phyloP scores from a whole-genome alignment of 2,797 vertebrate genomes.

The Triplophysa yarkandensis region DNA sequence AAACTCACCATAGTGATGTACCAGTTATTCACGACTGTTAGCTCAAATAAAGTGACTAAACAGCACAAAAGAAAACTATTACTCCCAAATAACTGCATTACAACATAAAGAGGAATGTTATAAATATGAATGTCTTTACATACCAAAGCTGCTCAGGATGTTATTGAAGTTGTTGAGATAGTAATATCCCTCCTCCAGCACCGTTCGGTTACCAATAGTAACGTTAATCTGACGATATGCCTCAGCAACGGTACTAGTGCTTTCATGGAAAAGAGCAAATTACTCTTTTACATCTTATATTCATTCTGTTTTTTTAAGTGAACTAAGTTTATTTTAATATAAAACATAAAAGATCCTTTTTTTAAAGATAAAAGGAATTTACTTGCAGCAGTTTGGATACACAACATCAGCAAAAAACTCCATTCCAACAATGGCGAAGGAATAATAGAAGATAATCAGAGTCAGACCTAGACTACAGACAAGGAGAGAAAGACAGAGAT shows the following conservation, averaged over 20 bases:
- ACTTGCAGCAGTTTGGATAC: constrained; percentile 98
- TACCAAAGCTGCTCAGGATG: constrained; percentile 97
- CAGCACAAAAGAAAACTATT: background rate
- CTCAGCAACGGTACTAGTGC: constrained; percentile 90
- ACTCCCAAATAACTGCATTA: background rate
- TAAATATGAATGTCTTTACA: constrained; percentile 50
- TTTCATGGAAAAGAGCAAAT: constrained; percentile 57
- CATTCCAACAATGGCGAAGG: constrained; percentile 98
- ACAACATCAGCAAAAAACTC: constrained; percentile 92
- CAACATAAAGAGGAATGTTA: background rate
- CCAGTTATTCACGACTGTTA: constrained; percentile 99
- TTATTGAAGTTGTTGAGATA: constrained; percentile 99
- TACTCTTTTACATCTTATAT: background rate
- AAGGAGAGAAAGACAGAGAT: constrained; percentile 17
- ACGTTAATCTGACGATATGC: constrained; percentile 85
- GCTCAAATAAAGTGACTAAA: constrained; percentile 94
- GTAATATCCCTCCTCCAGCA: constrained; percentile 92
- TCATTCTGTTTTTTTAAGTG: background rate
- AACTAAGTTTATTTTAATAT: background rate
- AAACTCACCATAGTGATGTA: constrained; percentile 96
- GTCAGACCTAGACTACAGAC: constrained; percentile 87
- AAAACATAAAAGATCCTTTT: background rate
- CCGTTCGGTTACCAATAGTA: constrained; percentile 85
- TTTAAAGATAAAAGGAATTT: constrained; percentile 63
- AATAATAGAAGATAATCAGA: constrained; percentile 97